These are phyloP conservation scores for Drosophila burlai DNA, from an alignment of 1,140 invertebrate genomes.

Conservation along the genomic window DNA sequence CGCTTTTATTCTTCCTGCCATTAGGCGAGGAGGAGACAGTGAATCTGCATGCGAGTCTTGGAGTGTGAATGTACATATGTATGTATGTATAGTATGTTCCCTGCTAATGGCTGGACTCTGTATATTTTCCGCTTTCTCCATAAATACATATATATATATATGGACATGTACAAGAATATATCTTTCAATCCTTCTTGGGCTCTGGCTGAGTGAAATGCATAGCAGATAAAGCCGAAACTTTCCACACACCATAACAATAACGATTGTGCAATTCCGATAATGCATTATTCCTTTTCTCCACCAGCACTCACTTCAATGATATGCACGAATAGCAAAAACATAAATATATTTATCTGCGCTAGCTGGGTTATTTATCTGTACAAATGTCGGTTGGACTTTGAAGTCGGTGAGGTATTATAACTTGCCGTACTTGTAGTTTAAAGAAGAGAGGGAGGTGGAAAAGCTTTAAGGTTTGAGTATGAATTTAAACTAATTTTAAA, in stretches of 20 bases:
- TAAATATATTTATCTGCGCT: conserved; percentile 12
- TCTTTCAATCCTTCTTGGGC: conserved; percentile 21
- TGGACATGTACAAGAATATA: background rate
- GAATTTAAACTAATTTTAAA: background rate
- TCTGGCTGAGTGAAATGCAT: conserved; percentile 42
- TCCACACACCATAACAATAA: conserved; percentile 69
- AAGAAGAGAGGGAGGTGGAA: background rate
- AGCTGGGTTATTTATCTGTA: no score
- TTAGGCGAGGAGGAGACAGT: conserved; percentile 23
- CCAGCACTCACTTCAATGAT: conserved; percentile 29
- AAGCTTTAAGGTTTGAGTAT: background rate
- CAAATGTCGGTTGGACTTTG: conserved; percentile 6
- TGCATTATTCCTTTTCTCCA: conserved; percentile 59
- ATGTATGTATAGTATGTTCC: conserved; percentile 3
- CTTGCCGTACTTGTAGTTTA: background rate
- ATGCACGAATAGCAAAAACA: conserved; percentile 20
- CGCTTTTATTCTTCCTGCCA: conserved; percentile 67
- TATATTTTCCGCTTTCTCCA: background rate
- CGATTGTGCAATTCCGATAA: conserved; percentile 80
- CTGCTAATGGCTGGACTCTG: conserved; percentile 48
- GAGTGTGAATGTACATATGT: conserved; percentile 24
- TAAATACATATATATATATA: conserved; percentile 1
- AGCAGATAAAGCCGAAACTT: conserved; percentile 68
- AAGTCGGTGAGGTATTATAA: conserved; percentile 8
- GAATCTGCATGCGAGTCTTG: conserved; percentile 64